Evolutionary conservation across 2,797 vertebrate genomes (phyloP).

Genomic region (Phrynocephalus vlangalii): DNA sequence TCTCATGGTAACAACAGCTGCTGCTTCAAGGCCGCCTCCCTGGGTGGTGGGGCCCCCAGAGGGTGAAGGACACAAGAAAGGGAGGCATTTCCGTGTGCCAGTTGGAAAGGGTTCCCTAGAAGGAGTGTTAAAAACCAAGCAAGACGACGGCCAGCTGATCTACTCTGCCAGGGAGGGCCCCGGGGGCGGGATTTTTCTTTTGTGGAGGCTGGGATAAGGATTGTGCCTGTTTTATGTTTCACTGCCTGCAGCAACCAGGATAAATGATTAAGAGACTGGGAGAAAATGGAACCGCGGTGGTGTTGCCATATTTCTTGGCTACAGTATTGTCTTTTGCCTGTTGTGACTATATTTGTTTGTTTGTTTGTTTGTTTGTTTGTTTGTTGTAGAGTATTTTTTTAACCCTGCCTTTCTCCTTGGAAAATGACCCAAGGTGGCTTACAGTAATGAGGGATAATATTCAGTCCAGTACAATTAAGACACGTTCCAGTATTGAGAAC

Average conservation of each 20-base stretch:
- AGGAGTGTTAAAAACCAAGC: constrained; percentile 6
- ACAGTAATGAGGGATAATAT: too few species aligned
- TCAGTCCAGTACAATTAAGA: too few species aligned
- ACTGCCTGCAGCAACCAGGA: background rate
- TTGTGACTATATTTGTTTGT: background rate
- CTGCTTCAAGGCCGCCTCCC: constrained; percentile 54
- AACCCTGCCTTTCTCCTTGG: too few species aligned
- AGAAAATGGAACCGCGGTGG: background rate
- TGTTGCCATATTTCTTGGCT: background rate
- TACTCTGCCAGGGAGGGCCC: background rate
- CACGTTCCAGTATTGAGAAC: too few species aligned
- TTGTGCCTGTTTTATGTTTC: background rate
- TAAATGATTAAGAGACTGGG: background rate
- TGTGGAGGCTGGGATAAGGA: background rate
- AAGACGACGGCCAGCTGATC: background rate
- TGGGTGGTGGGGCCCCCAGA: background rate
- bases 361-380: too few species aligned
- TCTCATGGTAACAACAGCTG: constrained; percentile 58
- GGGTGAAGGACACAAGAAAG: background rate
- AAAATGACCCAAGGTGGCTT: too few species aligned
- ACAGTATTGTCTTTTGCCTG: background rate
- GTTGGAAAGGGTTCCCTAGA: background rate
- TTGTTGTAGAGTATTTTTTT: too few species aligned
- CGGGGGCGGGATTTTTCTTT: background rate
- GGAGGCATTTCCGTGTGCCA: background rate